phyloP scores from a whole-genome alignment of 1,140 invertebrate genomes.

The Tetraneura akinire region DNA sequence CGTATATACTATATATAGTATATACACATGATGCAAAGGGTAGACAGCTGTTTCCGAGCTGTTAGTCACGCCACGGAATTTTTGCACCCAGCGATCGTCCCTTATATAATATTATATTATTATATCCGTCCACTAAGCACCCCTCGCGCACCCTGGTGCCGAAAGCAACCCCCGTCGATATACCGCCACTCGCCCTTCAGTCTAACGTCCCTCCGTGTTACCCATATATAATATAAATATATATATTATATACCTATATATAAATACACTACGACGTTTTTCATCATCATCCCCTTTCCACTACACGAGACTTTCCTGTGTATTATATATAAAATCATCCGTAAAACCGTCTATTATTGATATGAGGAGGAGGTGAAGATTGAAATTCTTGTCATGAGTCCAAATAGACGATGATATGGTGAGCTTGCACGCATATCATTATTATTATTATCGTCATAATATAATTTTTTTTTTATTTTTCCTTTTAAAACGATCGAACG shows the following conservation, averaged over 20 bases:
- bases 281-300: neutral
- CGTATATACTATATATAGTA: neutral
- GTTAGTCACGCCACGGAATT: slow-evolving; percentile 50
- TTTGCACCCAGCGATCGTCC: slow-evolving; percentile 10
- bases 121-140: neutral
- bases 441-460: too few species aligned
- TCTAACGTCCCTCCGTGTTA: neutral
- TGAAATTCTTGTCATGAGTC: slow-evolving; percentile 34
- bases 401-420: neutral
- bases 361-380: neutral
- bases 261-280: too few species aligned
- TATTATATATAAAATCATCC: slow-evolving; percentile 12
- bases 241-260: too few species aligned
- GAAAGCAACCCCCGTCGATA: neutral
- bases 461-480: too few species aligned
- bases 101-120: slow-evolving; percentile 4
- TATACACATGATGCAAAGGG: too few species aligned
- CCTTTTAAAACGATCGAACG: too few species aligned
- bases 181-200: neutral
- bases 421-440: too few species aligned
- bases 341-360: neutral
- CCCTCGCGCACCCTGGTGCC: neutral
- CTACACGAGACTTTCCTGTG: neutral
- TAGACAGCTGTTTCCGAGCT: slow-evolving; percentile 51
- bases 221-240: too few species aligned